A percentile compares a stretch with the other conserved stretches of the same genome.
Conservation (phyloP, 2,113 vertebrate species). For the Hyperopisus bebe region DNA sequence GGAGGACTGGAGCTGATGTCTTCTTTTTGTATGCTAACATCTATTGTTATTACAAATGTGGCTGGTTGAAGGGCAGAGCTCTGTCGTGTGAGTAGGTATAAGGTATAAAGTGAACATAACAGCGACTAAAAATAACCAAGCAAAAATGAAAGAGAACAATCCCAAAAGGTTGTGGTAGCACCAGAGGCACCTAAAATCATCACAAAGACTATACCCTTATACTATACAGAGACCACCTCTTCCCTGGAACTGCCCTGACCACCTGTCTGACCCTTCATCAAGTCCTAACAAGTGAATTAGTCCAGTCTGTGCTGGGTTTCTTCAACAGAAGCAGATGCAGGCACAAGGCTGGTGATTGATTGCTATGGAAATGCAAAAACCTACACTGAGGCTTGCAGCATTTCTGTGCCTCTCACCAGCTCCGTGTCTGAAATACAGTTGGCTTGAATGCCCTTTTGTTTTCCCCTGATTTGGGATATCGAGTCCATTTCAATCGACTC, state of each 20-base stretch:
- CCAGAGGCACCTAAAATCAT: neutral
- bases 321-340: neutral
- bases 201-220: neutral
- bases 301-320: neutral
- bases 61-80: neutral
- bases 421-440: neutral
- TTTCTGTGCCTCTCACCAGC: neutral
- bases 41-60: neutral
- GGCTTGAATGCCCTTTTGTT: neutral
- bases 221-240: neutral
- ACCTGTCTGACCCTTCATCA: neutral
- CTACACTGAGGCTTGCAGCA: neutral
- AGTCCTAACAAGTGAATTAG: neutral
- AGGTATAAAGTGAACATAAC: neutral
- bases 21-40: neutral
- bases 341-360: neutral
- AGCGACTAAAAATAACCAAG: neutral
- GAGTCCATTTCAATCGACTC: neutral
- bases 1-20: neutral
- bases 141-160: neutral
- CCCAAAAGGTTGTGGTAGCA: neutral
- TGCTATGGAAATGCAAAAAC: conserved; percentile 1
- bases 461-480: neutral
- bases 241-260: neutral
- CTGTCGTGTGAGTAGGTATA: neutral